Conservation (phyloP, 2,113 vertebrate genomes). For the Hymenochirus boettgeri region DNA sequence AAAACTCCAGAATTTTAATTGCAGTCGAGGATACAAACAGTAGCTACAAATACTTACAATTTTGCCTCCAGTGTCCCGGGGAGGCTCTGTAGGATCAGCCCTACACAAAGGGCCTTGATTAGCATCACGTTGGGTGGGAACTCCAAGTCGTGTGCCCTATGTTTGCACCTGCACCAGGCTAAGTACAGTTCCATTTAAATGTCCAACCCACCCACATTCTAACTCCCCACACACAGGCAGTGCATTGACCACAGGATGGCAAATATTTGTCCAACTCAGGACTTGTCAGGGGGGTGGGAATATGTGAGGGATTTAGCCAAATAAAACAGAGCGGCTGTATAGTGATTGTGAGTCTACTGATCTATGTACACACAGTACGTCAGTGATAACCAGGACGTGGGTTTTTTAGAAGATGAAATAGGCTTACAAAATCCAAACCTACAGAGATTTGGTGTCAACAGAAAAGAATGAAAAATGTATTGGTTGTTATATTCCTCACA, state of each 20-base stretch:
- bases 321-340: too few species aligned
- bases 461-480: too few species aligned
- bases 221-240: neutral
- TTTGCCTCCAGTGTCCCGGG: neutral
- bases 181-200: neutral
- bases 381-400: too few species aligned
- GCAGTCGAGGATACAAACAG: too few species aligned
- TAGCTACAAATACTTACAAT: constrained; percentile 1
- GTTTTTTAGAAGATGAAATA: too few species aligned
- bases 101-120: neutral
- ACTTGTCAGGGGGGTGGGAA: neutral
- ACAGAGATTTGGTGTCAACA: too few species aligned
- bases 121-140: neutral
- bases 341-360: too few species aligned
- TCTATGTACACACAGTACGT: too few species aligned
- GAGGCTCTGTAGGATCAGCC: neutral
- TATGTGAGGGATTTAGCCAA: too few species aligned
- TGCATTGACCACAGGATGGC: neutral
- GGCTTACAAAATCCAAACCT: too few species aligned
- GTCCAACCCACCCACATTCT: neutral
- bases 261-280: constrained; percentile 10
- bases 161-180: neutral
- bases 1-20: too few species aligned
- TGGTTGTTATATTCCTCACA: too few species aligned
- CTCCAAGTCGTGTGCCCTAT: neutral